These are phyloP conservation scores for Nannoperca australis DNA, from an alignment of 2,797 vertebrate genomes.

Conservation along the genomic window DNA sequence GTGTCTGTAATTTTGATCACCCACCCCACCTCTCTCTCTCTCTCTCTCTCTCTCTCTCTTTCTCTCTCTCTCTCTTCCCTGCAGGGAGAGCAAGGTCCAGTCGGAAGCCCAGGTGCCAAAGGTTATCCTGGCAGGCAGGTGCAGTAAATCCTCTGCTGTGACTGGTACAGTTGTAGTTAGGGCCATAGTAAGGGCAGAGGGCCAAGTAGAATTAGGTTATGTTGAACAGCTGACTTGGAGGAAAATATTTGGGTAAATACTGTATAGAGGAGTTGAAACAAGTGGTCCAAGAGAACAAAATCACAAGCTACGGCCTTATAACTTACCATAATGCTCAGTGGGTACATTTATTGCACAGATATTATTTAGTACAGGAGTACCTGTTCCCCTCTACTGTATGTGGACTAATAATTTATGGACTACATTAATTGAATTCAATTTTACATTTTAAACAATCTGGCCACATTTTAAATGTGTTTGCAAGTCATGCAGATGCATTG, in stretches of 20 bases:
- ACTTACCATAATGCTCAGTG: constrained; percentile 5
- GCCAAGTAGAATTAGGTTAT: constrained; percentile 64
- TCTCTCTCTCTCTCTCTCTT: constrained; percentile 14
- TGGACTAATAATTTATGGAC: not conserved
- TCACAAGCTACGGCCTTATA: constrained; percentile 5
- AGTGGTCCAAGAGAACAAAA: constrained; percentile 10
- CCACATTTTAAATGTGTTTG: constrained; percentile 1
- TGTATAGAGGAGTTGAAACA: constrained; percentile 22
- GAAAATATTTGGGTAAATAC: constrained; percentile 47
- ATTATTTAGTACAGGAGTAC: not conserved
- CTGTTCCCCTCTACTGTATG: not conserved
- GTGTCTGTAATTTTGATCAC: constrained; percentile 56
- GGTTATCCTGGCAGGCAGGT: constrained; percentile 99
- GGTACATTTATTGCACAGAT: constrained; percentile 10
- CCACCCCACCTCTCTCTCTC: not conserved
- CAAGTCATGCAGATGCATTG: not conserved
- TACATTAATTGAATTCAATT: not conserved
- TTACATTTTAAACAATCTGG: not conserved
- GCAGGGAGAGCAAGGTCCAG: constrained; percentile 92
- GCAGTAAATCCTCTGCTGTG: constrained; percentile 96
- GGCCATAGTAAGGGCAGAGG: constrained; percentile 59
- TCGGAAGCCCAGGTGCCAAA: constrained; percentile 98
- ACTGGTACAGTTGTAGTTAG: constrained; percentile 82
- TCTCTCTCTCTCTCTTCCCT: constrained; percentile 66
- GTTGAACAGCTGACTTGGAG: constrained; percentile 60